phyloP scores from a whole-genome alignment of 1,140 invertebrate genomes.

The Drosophila asahinai region DNA sequence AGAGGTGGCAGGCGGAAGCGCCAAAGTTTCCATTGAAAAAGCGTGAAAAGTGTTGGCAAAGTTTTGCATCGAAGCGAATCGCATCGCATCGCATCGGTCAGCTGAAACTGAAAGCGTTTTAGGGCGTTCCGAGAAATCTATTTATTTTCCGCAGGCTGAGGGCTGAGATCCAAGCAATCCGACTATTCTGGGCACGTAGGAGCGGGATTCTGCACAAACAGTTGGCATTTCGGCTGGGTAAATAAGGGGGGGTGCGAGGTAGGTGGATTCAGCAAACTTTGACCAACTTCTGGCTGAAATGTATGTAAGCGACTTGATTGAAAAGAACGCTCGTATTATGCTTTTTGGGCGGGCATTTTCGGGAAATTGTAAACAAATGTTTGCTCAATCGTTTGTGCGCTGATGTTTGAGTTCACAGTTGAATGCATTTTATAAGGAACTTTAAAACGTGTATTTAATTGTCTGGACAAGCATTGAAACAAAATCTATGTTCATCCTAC shows the following conservation, averaged over 20 bases:
- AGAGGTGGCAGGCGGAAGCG: slow-evolving; percentile 34
- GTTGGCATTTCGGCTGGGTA: slow-evolving; percentile 24
- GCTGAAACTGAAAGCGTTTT: slow-evolving; percentile 28
- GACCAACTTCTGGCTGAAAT: slow-evolving; percentile 7
- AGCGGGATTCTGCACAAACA: slow-evolving; percentile 24
- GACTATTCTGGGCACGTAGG: slow-evolving; percentile 27
- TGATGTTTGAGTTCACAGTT: slow-evolving; percentile 11
- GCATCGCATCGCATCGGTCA: slow-evolving; percentile 13
- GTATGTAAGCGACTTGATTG: slow-evolving; percentile 21
- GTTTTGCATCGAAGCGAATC: slow-evolving; percentile 11
- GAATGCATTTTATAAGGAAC: slow-evolving; percentile 5
- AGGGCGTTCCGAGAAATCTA: slow-evolving; percentile 2
- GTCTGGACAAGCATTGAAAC: neutral
- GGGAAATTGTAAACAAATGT: slow-evolving; percentile 25
- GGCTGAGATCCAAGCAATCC: slow-evolving; percentile 9
- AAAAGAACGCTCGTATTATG: slow-evolving; percentile 1
- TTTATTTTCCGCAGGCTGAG: neutral
- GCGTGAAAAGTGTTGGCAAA: slow-evolving; percentile 36
- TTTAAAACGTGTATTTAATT: slow-evolving; percentile 1
- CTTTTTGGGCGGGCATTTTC: slow-evolving; percentile 8
- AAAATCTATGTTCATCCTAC: neutral
- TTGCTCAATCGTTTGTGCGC: slow-evolving; percentile 12
- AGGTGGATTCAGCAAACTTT: slow-evolving; percentile 12
- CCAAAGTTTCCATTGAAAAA: slow-evolving; percentile 36
- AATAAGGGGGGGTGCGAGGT: neutral